Evolutionary conservation across 2,888 invertebrate species (phyloP).

Genomic region (Leucoma salicis): DNA sequence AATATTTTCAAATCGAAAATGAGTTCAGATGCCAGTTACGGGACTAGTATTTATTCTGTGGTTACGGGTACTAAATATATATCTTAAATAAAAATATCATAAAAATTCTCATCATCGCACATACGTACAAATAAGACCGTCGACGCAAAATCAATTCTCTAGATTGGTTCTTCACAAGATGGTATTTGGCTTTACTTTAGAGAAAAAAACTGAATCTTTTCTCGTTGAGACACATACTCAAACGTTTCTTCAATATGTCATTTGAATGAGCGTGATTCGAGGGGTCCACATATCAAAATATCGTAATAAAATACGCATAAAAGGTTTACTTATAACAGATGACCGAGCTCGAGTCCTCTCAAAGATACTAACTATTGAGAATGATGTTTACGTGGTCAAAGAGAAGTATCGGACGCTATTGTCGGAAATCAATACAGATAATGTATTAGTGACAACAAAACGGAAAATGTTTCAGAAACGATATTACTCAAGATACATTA

Average conservation of each 20-base stretch:
- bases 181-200: slow-evolving; percentile 62
- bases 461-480: slow-evolving; percentile 47
- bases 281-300: slow-evolving; percentile 65
- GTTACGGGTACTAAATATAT: slow-evolving; percentile 1
- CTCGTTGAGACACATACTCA: slow-evolving; percentile 60
- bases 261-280: slow-evolving; percentile 72
- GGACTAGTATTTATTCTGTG: too few relatives aligned
- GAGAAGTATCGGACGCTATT: slow-evolving; percentile 56
- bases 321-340: slow-evolving; percentile 72
- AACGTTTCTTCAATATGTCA: slow-evolving; percentile 75
- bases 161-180: slow-evolving; percentile 59
- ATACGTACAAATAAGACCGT: slow-evolving; percentile 33
- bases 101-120: slow-evolving; percentile 18
- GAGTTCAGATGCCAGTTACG: too few relatives aligned
- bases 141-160: slow-evolving; percentile 54
- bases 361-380: slow-evolving; percentile 54
- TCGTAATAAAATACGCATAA: slow-evolving; percentile 75
- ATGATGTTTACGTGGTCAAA: slow-evolving; percentile 69
- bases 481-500: slow-evolving; percentile 37
- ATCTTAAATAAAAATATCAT: slow-evolving; percentile 16
- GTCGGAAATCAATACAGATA: slow-evolving; percentile 68
- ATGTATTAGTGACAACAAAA: slow-evolving; percentile 76
- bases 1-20: too few relatives aligned
- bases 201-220: slow-evolving; percentile 61
- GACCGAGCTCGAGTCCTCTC: slow-evolving; percentile 54